A percentile compares a stretch with the other conserved stretches of the same genome.
Conservation (phyloP, 2,888 invertebrate genomes). For the Omphaloscelis lunosa region DNA sequence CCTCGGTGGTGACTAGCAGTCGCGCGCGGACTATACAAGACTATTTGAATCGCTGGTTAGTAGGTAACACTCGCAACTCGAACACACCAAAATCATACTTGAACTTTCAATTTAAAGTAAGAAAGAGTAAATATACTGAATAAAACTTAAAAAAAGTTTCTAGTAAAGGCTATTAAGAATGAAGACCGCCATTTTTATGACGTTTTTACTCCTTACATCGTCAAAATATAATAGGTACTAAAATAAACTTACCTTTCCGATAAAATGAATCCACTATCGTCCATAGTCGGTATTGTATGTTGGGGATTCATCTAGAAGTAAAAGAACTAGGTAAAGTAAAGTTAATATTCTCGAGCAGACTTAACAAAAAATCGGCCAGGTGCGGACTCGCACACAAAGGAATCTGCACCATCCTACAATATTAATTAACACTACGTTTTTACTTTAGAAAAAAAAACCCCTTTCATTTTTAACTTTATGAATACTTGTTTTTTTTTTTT, state of each 20-base stretch:
- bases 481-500: too few relatives aligned
- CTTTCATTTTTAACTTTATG: too few relatives aligned
- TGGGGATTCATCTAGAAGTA: constrained; percentile 92
- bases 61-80: background rate
- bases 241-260: constrained; percentile 91
- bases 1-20: too few relatives aligned
- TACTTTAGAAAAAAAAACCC: too few relatives aligned
- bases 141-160: background rate
- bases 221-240: background rate
- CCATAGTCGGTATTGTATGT: constrained; percentile 93
- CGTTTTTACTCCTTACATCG: background rate
- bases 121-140: too few relatives aligned
- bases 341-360: constrained; percentile 9
- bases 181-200: background rate
- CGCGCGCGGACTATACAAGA: too few relatives aligned
- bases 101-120: background rate
- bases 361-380: background rate
- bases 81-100: background rate
- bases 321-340: constrained; percentile 4
- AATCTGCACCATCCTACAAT: too few relatives aligned
- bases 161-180: background rate
- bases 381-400: too few relatives aligned
- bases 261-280: constrained; percentile 93
- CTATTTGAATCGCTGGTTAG: background rate
- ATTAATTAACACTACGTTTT: too few relatives aligned